These are phyloP conservation scores for Hirundo rustica DNA, from an alignment of 2,797 vertebrate species.

Conservation along the genomic window DNA sequence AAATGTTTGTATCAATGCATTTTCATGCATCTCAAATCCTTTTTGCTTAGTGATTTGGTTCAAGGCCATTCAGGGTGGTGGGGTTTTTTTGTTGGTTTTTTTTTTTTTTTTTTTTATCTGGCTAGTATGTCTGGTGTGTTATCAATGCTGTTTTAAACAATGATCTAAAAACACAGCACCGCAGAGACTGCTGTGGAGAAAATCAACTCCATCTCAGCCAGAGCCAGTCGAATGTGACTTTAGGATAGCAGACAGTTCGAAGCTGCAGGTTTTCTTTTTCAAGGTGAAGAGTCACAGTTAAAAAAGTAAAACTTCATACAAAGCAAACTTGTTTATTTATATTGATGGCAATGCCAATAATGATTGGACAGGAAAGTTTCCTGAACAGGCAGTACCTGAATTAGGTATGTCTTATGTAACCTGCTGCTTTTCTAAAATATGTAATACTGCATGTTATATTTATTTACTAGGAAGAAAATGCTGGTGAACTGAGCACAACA, in stretches of 20 bases:
- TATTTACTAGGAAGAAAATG: conserved; percentile 78
- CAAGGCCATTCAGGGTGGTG: neutral
- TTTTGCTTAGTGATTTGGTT: neutral
- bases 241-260: neutral
- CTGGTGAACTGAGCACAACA: conserved; percentile 88
- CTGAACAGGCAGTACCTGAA: neutral
- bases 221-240: neutral
- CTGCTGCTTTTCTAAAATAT: neutral
- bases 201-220: neutral
- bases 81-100: neutral
- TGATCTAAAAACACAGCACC: neutral
- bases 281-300: neutral
- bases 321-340: neutral
- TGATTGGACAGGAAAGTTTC: neutral
- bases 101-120: neutral
- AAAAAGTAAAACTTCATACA: neutral
- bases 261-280: neutral
- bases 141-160: neutral
- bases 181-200: neutral
- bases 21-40: neutral
- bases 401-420: neutral
- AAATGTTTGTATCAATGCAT: neutral
- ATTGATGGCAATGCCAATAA: neutral
- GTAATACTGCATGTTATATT: neutral
- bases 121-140: neutral